A percentile compares a stretch with the other conserved stretches of the same genome.
phyloP scores from a whole-genome alignment of 2,888 invertebrate species.

The Eledone cirrhosa region DNA sequence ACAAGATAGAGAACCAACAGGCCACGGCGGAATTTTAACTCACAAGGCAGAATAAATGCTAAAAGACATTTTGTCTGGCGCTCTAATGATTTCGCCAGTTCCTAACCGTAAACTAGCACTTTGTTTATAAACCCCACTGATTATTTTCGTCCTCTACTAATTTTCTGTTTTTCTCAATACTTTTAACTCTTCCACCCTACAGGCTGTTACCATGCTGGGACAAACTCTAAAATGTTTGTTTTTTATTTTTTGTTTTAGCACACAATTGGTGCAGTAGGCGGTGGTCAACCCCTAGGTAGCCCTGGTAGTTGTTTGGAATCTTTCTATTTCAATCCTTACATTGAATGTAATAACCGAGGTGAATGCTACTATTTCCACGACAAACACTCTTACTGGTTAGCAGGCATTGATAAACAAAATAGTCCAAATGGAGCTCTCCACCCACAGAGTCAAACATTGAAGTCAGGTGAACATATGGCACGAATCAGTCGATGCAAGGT shows the following conservation, averaged over 20 bases:
- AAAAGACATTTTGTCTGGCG: too few species aligned
- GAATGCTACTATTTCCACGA: conserved; percentile 73
- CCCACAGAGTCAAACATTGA: conserved; percentile 35
- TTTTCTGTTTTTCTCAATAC: too few species aligned
- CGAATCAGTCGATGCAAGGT: conserved; percentile 39
- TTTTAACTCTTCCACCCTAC: too few species aligned
- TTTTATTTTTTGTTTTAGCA: conserved; percentile 38
- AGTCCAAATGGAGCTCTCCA: neutral
- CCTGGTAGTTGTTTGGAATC: conserved; percentile 55
- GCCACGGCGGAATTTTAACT: too few species aligned
- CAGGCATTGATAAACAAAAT: conserved; percentile 74
- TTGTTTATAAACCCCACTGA: too few species aligned
- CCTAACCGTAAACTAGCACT: too few species aligned
- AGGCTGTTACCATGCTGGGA: too few species aligned
- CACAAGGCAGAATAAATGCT: too few species aligned
- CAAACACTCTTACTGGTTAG: conserved; percentile 96
- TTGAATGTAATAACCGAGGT: conserved; percentile 56
- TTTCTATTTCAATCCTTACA: conserved; percentile 65
- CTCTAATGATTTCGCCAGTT: too few species aligned
- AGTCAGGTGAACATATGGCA: conserved; percentile 32
- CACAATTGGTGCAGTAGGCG: conserved; percentile 43
- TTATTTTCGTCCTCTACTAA: too few species aligned
- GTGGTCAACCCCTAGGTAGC: conserved; percentile 47
- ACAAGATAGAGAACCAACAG: neutral
- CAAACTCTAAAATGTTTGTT: too few species aligned